Evolutionary conservation across 2,113 vertebrate species (phyloP), one percentile per base, ranked within the genome.

Genomic region (Forbesichthys papilliferus): DNA sequence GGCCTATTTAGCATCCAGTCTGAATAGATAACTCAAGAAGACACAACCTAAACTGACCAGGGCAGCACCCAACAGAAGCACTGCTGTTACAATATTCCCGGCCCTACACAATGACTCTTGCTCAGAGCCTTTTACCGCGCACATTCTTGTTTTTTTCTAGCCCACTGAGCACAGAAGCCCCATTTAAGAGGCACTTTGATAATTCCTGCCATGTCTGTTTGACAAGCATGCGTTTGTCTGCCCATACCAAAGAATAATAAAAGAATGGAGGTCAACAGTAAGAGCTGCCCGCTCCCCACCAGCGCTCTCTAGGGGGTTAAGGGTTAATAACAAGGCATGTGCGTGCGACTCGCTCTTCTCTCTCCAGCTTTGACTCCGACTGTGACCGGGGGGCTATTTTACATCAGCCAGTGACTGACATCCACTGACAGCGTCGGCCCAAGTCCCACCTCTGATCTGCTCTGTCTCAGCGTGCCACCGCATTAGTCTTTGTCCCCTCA

Each of bases 301-400:
- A 75, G 75, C 61, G 75, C 75, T 69, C 51, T 4, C n/a, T 58
- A 33, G 53, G 67, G 74, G 70, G 71, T 76, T 33, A 59, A 77
- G 78, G 76, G 63, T 81, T 81, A 77, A 81, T 84, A 77, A 83
- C 68, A 78, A 78, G 75, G 76, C 80, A 68, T 77, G 71, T 73
- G 64, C 67, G 54, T 13, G n/a, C 9, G 48, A 10, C 49, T 36
- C 51, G 14, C 64, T n/a, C 51, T 36, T 11, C 66, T 16, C 62
- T 79, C 54, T 60, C 73, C 48, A 34, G 66, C 61, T 66, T 53
- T 66, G 77, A 36, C 64, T 69, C 69, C 82, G 74, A 83, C 78
- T 88, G 75, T 75, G 72, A 80, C 82, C 81, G 61, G 75, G 63
- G 36, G 82, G 79, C 82, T 70, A 69, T 81, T 78, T 78, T 77